phyloP scores from a whole-genome alignment of 2,888 invertebrate genomes.

The Drosophila pseudotakahashii region DNA sequence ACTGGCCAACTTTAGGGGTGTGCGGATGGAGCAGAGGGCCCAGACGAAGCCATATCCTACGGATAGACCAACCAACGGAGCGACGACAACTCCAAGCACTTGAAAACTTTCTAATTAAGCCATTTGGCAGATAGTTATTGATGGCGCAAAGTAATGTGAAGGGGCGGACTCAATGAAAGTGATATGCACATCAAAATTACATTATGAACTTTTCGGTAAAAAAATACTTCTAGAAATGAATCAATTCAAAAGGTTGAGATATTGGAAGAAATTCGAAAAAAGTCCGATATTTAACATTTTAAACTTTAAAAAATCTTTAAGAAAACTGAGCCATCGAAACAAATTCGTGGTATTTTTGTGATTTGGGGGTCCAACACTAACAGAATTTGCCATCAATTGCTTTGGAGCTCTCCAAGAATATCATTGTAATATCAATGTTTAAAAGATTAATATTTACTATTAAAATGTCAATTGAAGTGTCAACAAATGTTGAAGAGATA shows the following conservation, averaged over 20 bases:
- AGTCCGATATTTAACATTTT: too few relatives aligned
- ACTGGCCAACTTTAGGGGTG: conserved; percentile 19
- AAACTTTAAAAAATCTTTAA: too few relatives aligned
- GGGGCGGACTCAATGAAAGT: conserved; percentile 27
- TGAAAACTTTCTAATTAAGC: conserved; percentile 71
- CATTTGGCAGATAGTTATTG: conserved; percentile 49
- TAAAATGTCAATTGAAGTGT: too few relatives aligned
- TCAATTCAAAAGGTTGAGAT: neutral
- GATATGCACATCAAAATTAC: conserved; percentile 13
- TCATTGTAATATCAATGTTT: neutral
- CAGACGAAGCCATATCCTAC: neutral
- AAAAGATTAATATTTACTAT: neutral
- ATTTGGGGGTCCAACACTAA: too few relatives aligned
- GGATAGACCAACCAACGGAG: conserved; percentile 15
- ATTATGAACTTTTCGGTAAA: neutral
- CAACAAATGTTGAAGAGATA: neutral
- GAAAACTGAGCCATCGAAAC: too few relatives aligned
- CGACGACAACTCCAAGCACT: conserved; percentile 47
- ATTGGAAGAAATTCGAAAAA: too few relatives aligned
- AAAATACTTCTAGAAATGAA: neutral
- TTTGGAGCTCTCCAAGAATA: too few relatives aligned
- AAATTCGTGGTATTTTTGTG: too few relatives aligned
- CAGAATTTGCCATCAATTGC: too few relatives aligned
- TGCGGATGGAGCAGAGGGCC: conserved; percentile 11
- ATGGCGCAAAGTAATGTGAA: conserved; percentile 21